phyloP scores from a whole-genome alignment of 2,888 invertebrate genomes.

The Caenorhabditis drosophilae region DNA sequence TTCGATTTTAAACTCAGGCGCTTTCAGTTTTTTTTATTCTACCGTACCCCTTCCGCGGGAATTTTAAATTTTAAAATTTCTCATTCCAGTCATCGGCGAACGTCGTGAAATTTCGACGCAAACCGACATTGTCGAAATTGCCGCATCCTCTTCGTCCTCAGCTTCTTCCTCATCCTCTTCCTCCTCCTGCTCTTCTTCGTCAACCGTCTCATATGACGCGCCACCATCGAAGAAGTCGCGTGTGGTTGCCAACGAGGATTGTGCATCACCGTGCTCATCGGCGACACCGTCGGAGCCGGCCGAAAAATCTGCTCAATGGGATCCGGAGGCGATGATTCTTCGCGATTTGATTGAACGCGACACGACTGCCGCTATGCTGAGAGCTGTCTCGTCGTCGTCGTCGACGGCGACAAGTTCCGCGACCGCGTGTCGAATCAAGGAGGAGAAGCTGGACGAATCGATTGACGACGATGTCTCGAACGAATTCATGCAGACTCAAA shows the following conservation, averaged over 20 bases:
- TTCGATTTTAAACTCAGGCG: too few species aligned
- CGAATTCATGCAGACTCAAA: constrained; percentile 19
- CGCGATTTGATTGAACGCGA: constrained; percentile 14
- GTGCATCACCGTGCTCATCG: constrained; percentile 29
- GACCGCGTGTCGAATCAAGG: background rate
- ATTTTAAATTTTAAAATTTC: background rate
- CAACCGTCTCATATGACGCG: constrained; percentile 2
- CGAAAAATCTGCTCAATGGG: background rate
- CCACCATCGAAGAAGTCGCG: background rate
- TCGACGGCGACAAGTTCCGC: too few species aligned
- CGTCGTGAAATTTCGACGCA: constrained; percentile 16
- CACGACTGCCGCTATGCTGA: too few species aligned
- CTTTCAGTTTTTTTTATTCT: too few species aligned
- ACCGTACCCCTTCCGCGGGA: background rate
- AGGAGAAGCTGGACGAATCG: constrained; percentile 19
- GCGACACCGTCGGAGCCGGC: constrained; percentile 27
- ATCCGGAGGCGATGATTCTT: constrained; percentile 5
- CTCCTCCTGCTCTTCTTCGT: too few species aligned
- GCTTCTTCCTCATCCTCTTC: too few species aligned
- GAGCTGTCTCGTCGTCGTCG: too few species aligned
- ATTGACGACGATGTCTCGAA: constrained; percentile 16
- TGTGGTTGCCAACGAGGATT: constrained; percentile 10
- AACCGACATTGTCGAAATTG: constrained; percentile 9
- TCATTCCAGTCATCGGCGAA: constrained; percentile 13
- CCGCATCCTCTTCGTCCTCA: too few species aligned